These are phyloP conservation scores for Pelecanus crispus DNA, from an alignment of 2,113 vertebrate species.

Conservation along the genomic window DNA sequence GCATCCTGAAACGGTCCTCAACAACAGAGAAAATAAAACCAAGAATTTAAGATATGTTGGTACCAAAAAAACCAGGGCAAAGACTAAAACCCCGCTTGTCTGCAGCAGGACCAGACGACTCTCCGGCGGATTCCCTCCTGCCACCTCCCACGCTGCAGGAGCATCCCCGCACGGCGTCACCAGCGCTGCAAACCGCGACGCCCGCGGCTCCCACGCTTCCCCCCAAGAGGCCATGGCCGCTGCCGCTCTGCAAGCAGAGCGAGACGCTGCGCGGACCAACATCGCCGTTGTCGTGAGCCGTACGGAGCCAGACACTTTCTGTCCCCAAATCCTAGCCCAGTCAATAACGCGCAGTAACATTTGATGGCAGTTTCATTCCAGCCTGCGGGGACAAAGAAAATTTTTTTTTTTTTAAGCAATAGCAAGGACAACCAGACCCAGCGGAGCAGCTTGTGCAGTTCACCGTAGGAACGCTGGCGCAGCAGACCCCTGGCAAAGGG, in stretches of 20 bases:
- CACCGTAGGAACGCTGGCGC: neutral
- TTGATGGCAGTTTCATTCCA: neutral
- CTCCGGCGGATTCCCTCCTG: neutral
- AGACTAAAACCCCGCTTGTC: neutral
- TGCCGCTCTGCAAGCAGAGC: neutral
- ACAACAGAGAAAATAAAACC: neutral
- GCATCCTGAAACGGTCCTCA: neutral
- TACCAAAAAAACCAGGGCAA: rapidly evolving
- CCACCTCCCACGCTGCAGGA: neutral
- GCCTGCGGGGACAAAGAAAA: neutral
- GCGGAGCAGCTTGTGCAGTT: neutral
- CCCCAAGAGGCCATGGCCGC: neutral
- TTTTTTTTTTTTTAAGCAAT: neutral
- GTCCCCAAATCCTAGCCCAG: neutral
- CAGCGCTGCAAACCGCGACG: neutral
- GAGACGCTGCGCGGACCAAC: rapidly evolving
- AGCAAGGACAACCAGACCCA: neutral
- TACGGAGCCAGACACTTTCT: neutral
- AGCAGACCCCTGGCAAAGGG: neutral
- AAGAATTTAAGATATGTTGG: neutral
- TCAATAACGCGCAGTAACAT: neutral
- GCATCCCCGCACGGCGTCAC: neutral
- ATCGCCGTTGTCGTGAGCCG: rapidly evolving
- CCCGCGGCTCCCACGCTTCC: rapidly evolving
- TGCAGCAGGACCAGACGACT: neutral